A percentile compares a stretch with the other conserved stretches of the same genome.
Conservation (phyloP, 2,888 invertebrate genomes). For the Quadriops clusia region DNA sequence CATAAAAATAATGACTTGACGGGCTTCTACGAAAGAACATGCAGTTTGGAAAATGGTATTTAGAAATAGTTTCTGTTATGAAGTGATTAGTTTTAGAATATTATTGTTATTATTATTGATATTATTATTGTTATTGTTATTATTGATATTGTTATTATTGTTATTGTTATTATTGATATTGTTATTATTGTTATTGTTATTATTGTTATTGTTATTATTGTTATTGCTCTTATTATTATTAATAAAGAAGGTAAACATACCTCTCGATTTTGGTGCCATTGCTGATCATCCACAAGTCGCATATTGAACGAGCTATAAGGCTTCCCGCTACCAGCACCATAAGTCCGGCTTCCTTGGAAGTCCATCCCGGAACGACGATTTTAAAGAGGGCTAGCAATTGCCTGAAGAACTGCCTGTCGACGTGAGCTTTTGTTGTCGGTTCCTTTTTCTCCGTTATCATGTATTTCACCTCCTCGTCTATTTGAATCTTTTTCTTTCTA, state of each 20-base stretch:
- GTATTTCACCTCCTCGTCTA: constrained; percentile 66
- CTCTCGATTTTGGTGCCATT: constrained; percentile 89
- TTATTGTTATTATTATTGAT: no score
- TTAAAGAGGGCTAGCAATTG: constrained; percentile 57
- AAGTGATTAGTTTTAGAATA: no score
- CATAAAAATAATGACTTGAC: no score
- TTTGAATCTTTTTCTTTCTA: constrained; percentile 41
- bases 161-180: no score
- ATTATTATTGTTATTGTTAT: no score
- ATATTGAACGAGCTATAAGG: constrained; percentile 78
- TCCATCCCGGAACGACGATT: constrained; percentile 69
- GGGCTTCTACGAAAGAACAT: no score
- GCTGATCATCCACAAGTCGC: constrained; percentile 96
- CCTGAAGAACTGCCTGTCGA: constrained; percentile 60
- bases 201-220: no score
- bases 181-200: no score
- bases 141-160: no score
- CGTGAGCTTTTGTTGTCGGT: constrained; percentile 56
- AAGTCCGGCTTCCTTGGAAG: constrained; percentile 64
- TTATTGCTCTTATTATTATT: constrained; percentile 4
- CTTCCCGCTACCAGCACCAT: constrained; percentile 65
- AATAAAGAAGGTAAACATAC: constrained; percentile 33
- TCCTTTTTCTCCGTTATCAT: constrained; percentile 59
- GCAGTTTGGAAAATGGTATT: no score
- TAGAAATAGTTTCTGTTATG: no score